phyloP scores from a whole-genome alignment of 2,797 vertebrate genomes.

The Cirrhinus molitorella region DNA sequence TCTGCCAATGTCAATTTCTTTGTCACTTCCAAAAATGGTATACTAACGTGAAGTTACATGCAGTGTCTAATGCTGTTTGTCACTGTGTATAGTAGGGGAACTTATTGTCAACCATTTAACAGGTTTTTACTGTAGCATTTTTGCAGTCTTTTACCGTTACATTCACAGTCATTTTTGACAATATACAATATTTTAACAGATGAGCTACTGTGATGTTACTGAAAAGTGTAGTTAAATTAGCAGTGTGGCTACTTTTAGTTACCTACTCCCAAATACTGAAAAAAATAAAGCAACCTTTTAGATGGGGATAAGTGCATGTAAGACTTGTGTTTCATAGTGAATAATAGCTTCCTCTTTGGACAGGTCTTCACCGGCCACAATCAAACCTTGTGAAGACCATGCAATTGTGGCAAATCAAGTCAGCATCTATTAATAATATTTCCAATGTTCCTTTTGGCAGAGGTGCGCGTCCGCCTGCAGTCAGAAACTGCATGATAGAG shows the following conservation, averaged over 20 bases:
- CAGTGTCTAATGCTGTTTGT: too few species aligned
- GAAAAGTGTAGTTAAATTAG: neutral
- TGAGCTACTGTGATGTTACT: neutral
- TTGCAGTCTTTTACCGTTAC: too few species aligned
- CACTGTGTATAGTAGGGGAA: too few species aligned
- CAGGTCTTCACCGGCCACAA: slow-evolving; percentile 99
- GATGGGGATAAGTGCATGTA: slow-evolving; percentile 56
- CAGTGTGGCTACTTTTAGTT: neutral
- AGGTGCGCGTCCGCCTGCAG: slow-evolving; percentile 92
- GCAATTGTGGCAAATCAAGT: slow-evolving; percentile 95
- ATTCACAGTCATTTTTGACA: too few species aligned
- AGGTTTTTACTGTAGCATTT: too few species aligned
- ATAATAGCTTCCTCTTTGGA: slow-evolving; percentile 99
- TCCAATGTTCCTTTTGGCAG: slow-evolving; percentile 87
- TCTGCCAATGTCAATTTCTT: too few species aligned
- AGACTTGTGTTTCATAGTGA: slow-evolving; percentile 98
- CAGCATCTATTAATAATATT: slow-evolving; percentile 98
- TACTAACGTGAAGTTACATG: too few species aligned
- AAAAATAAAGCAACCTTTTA: slow-evolving; percentile 9
- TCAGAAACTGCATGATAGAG: slow-evolving; percentile 96
- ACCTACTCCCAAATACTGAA: neutral
- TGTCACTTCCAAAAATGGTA: too few species aligned
- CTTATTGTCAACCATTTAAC: too few species aligned
- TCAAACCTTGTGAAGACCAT: slow-evolving; percentile 92
- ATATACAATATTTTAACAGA: neutral